Evolutionary conservation across 2,113 vertebrate species (phyloP), one percentile per base, ranked within the genome.

Genomic region (Coryphaenoides rupestris): DNA sequence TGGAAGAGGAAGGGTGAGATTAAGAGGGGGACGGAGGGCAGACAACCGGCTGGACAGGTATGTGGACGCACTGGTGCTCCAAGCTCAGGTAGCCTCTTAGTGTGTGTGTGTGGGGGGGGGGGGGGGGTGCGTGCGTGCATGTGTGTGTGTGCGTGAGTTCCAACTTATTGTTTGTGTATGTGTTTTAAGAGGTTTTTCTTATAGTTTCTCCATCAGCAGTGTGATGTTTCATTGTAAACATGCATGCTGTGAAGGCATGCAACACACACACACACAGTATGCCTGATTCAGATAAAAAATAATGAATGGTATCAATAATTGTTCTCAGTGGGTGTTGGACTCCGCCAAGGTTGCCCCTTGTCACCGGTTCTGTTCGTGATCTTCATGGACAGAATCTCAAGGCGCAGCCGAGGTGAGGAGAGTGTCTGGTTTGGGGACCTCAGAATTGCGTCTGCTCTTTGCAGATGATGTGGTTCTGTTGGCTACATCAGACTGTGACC

Each of bases 41-140:
- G 69, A 63, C 21, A 60, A 23, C 61, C 64, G 68, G 70, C 58
- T 66, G 65, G 33, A 79, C 80, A 85, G 84, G 79, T 86, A 83
- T 71, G 78, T 81, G 65, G 50, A n/a, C n/a, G 17, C 22, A 23
- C 23, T 45, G 59, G 60, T 67, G 72, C 66, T 9, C 21, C 63
- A 61, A 66, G 64, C 73, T 69, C 65, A 26, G 52, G n/a, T 10
- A 33, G 24, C 45, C 15, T 2, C 23, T 24, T 24, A 14, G 10
- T 52, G 58, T 23, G 23, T 22, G 66, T 56, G 53, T 58, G 55
- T 71, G 56, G 65, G 57, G 63, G 65, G 63, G 16, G 46, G 58
- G 45, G 52, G 58, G 61, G 16, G 62, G 72, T 66, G 56, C 28
- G 52, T 5, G 4, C 55, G 58, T 47, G 59, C 55, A 28, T 57